Evolutionary conservation across 1,140 invertebrate species (phyloP), one percentile per base, ranked within the genome.

Genomic region (Apis dorsata): DNA sequence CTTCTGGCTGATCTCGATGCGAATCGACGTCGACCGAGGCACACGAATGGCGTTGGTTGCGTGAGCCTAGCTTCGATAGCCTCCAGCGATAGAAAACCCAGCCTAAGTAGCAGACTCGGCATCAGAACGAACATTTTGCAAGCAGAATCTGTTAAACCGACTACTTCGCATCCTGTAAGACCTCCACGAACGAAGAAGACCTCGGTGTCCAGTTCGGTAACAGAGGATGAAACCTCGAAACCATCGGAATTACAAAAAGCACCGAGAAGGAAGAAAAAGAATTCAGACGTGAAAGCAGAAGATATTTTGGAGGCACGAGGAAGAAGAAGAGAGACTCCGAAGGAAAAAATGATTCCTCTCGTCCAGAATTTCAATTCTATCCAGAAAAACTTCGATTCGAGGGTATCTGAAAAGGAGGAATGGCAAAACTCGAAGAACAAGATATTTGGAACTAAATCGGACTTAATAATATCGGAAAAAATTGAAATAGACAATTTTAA

Each of bases 1-100:
- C 93, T 98, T 71, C 96, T 98, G 92, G 96, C 96, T 49, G 97
- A 97, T 91, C 96, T 98, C 94, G 96, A 96, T 83, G 93, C 93
- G 11, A 94, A 94, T 83, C 92, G 94, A n/a, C 91, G 93, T 92
- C 91, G 92, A 91, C 92, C 95, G 93, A 71, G 96, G 94, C 91
- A 97, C 95, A 89, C 94, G 92, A 97, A 97, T 84, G 97, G 97
- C 21, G 94, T 97, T 15, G 96, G 96, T 78, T 96, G 96, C 89
- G 94, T 96, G 79, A 96, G 96, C 91, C 94, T 96, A 63, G 95
- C 95, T 0, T 95, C 91, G 9, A 91, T 91, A 21, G 91, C 81
- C 5, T 93, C 93, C 86, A 93, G 94, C 93, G 81, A 93, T 86
- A 94, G 95, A 44, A 93, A 95, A 24, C 66, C 62, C 21, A 91